Conservation (phyloP, 2,113 vertebrate species). For the Antechinus stuartii region DNA sequence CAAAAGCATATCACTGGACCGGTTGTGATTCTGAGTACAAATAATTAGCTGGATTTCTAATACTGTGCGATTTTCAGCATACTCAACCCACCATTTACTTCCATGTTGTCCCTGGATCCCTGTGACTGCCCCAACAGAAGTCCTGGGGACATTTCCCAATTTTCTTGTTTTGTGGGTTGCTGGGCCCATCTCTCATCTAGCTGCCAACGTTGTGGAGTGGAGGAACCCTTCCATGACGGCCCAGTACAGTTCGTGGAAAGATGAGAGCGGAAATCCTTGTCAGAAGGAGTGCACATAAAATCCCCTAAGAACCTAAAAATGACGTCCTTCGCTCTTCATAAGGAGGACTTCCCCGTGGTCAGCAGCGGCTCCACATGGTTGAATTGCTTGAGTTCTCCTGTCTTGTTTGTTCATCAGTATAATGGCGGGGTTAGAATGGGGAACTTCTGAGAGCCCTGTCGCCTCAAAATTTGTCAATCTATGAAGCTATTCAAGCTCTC, state of each 20-base stretch:
- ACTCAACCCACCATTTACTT: background rate
- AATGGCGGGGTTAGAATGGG: too few relatives aligned
- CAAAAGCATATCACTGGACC: background rate
- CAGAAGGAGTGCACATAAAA: background rate
- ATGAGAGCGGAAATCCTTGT: background rate
- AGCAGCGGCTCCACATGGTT: background rate
- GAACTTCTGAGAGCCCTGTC: too few relatives aligned
- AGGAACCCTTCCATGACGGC: background rate
- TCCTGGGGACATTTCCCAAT: background rate
- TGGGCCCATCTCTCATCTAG: background rate
- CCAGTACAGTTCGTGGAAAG: background rate
- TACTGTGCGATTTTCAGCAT: background rate
- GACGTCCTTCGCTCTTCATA: background rate
- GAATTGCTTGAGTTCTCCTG: too few relatives aligned
- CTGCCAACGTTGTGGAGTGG: background rate
- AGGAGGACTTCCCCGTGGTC: background rate
- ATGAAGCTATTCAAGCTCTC: conserved; percentile 20
- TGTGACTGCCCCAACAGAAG: background rate
- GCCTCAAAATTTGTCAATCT: too few relatives aligned
- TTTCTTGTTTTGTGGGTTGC: background rate
- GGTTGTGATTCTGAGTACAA: background rate
- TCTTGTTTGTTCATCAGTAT: too few relatives aligned
- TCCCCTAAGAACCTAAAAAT: background rate
- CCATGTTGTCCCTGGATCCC: background rate
- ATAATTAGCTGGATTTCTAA: background rate